Conservation (phyloP, 1,140 invertebrate genomes). For the Hypothenemus hampei region DNA sequence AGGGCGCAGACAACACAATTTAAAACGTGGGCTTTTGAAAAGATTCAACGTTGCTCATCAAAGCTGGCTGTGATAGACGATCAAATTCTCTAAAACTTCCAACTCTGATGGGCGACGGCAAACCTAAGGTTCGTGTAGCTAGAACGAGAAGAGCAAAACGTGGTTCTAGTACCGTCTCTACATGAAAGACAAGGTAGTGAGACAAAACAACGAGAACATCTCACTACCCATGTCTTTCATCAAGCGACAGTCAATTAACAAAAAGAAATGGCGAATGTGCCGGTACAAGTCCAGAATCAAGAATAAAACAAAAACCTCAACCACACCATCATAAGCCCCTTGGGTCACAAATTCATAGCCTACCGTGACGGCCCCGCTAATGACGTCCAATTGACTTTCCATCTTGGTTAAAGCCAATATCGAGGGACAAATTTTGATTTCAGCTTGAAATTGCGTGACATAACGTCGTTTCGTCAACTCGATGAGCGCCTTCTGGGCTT, state of each 20-base stretch:
- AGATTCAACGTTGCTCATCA: slow-evolving; percentile 65
- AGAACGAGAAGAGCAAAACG: no score
- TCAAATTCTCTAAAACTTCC: slow-evolving; percentile 63
- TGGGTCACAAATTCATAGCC: no score
- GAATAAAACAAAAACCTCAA: not conserved
- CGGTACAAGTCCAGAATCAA: not conserved
- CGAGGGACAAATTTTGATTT: slow-evolving; percentile 42
- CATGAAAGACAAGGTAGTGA: slow-evolving; percentile 94
- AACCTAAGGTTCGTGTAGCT: not conserved
- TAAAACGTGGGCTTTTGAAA: not conserved
- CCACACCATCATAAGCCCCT: no score
- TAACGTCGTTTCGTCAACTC: slow-evolving; percentile 37
- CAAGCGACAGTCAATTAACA: slow-evolving; percentile 29
- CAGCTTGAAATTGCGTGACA: slow-evolving; percentile 36
- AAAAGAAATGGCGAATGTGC: not conserved
- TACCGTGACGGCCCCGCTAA: slow-evolving; percentile 35
- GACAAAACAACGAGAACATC: slow-evolving; percentile 66
- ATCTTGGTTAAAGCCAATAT: slow-evolving; percentile 38
- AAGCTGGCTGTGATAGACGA: slow-evolving; percentile 79
- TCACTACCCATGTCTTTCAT: slow-evolving; percentile 97
- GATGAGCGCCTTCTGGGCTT: slow-evolving; percentile 33
- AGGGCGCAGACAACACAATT: slow-evolving; percentile 43
- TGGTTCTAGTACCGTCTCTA: no score
- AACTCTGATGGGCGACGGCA: slow-evolving; percentile 59
- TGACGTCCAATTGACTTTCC: slow-evolving; percentile 28